Evolutionary conservation across 2,888 invertebrate species (phyloP), one percentile per base, ranked within the genome.

Genomic region (Dolichopus griseipennis): DNA sequence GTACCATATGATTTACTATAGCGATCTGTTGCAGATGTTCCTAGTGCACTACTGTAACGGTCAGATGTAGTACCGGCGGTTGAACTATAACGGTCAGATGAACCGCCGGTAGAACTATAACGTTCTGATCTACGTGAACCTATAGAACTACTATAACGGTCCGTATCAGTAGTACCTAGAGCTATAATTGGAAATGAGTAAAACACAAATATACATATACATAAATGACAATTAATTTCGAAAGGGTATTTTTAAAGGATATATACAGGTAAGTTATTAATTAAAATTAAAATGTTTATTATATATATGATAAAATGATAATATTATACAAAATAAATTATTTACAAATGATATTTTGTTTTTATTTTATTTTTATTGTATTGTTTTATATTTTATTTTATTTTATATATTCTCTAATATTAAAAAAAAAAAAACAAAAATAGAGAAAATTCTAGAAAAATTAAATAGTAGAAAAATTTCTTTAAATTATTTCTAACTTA

Each of bases 181-280:
- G 52, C 52, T 52, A 52, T 52, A 52, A 52, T 12, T 52, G 18
- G 18, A 52, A 52, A 52, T 52, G n/a, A 52, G 52, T 12, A 52
- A 52, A 52, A 52, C 52, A 52, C 52, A 27, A 52, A 52, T 52
- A 52, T 52, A 52, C 52, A 52, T 37, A 52, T 52, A 52, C 52
- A 52, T 15, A 18, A 27, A 27, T 27, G 27, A 4, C 2, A 41
- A 41, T 12, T 52, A 52, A 18, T 52, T n/a, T 12, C 6, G 9
- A n/a, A 52, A 18, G 52, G 52, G n/a, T 52, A 52, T 27, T 27
- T 18, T 52, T n/a, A n/a, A 52, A 52, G 52, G 52, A 52, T 52
- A 52, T 52, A 52, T 52, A 52, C 18, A 52, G 52, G 52, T 12
- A 18, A 52, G 2, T 52, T 12, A 7, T 52, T 52, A 52, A 15